Base-by-base conservation (phyloP, 2,888 invertebrate genomes). In the Eupithecia centaureata region DNA sequence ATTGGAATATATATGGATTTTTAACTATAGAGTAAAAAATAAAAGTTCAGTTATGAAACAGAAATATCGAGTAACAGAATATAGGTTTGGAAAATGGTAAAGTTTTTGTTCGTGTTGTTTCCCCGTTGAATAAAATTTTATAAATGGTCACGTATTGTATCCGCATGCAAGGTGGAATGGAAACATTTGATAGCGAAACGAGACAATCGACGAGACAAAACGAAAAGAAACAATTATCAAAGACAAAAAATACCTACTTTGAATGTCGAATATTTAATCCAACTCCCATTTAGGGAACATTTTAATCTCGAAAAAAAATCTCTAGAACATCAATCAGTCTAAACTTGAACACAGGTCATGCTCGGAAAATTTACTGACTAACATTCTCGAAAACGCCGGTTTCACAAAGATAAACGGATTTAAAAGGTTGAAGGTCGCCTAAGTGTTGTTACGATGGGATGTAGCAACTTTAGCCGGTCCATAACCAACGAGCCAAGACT, bases 381-480 rank as follows among this genome's bases (percentile, higher is more conserved):
- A 47, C 3, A 35, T 64, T 59, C 64, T 28, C 22, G 30, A 33
- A 65, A 65, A 52, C 56, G 35, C 35, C 51, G 22, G 38, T 30
- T 57, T 10, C 47, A 59, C 32, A 27, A 52, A 52, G 52, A 35
- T 59, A 52, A 52, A 65, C 52, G 28, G 33, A 65, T 65, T 58
- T 59, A 59, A 59, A 35, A 42, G 28, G 52, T 47, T 66, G 47
- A 62, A 63, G 62, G 62, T 54, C 52, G 33, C 12, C 12, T 38
- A 58, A 32, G 32, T 12, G n/a, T 30, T 33, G 32, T 57, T 28
- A 28, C 5, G 30, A 57, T 22, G 4, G 30, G 30, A 30, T 56
- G 54, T 56, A 52, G 15, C 52, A 52, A 27, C 27, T 54, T 15
- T 38, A 60, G 15, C 27, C 28, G 35, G 22, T 35, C 33, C 27